phyloP scores from a whole-genome alignment of 2,888 invertebrate genomes.

The Drosophila kanekoi region DNA sequence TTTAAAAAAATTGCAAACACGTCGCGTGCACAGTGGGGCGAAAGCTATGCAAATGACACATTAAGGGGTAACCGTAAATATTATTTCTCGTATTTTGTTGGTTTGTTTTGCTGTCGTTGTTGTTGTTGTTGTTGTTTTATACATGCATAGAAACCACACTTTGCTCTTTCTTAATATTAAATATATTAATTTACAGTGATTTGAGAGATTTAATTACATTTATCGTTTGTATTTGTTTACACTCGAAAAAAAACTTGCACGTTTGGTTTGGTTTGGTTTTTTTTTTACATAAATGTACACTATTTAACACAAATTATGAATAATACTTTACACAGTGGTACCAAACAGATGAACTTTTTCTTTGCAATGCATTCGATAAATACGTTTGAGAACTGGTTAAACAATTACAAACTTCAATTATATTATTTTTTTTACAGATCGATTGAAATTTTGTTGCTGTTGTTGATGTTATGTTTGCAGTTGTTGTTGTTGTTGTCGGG shows the following conservation, averaged over 20 bases:
- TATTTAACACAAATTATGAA: slow-evolving; percentile 70
- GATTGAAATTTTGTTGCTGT: slow-evolving; percentile 39
- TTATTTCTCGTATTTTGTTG: neutral
- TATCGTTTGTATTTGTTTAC: slow-evolving; percentile 30
- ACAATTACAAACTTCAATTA: slow-evolving; percentile 39
- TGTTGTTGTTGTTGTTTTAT: slow-evolving; percentile 25
- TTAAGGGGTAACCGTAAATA: slow-evolving; percentile 8
- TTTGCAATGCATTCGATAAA: slow-evolving; percentile 46
- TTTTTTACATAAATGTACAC: slow-evolving; percentile 75
- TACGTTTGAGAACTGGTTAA: slow-evolving; percentile 60
- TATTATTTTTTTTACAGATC: slow-evolving; percentile 56
- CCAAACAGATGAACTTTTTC: slow-evolving; percentile 52
- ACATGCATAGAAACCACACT: slow-evolving; percentile 61
- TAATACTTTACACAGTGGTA: slow-evolving; percentile 72
- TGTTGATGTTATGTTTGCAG: slow-evolving; percentile 53
- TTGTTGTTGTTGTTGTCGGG: slow-evolving; percentile 37
- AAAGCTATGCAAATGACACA: slow-evolving; percentile 11
- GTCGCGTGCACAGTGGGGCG: slow-evolving; percentile 41
- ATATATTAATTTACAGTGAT: slow-evolving; percentile 61
- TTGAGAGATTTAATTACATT: slow-evolving; percentile 49
- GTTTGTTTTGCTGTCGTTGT: slow-evolving; percentile 7
- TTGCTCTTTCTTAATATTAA: slow-evolving; percentile 57
- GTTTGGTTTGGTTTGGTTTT: slow-evolving; percentile 45
- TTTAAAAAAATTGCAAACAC: slow-evolving; percentile 29
- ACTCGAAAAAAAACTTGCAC: slow-evolving; percentile 51